Evolutionary conservation across 2,113 vertebrate genomes (phyloP), one percentile per base, ranked within the genome.

Genomic region (Circaetus gallicus): DNA sequence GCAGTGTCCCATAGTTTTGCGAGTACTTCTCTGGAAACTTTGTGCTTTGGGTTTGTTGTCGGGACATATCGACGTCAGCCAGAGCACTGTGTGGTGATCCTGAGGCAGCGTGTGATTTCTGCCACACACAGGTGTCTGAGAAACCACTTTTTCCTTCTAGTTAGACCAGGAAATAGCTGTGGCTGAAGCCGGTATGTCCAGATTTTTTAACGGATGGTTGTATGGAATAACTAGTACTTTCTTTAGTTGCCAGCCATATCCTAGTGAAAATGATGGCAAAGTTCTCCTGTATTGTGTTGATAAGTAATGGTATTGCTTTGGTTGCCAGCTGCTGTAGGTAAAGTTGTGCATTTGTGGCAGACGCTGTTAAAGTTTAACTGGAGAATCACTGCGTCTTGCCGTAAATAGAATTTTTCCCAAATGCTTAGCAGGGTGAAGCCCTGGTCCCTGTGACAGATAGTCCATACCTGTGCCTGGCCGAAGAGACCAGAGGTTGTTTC

Each of bases 201-300:
- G 31, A 47, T 63, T 63, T 71, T 86, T 76, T 55, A 83, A n/a
- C 18, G 58, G 49, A 11, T 62, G 36, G 32, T 18, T 40, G 19
- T 43, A 32, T 32, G 89, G 62, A 79, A 77, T 40, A 83, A 43
- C 22, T 38, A 47, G 38, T 26, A 18, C 62, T 61, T 89, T 47
- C 4, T 82, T 77, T 42, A 28, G 15, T 87, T 80, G 58, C 56
- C 62, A 59, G 10, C 53, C 29, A 2, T 12, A 32, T 50, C 24
- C n/a, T 65, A 13, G 17, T 14, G 20, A 80, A 77, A 47, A 28
- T 0, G 1, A 29, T 4, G 49, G 50, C 40, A 11, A 63, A 14
- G 16, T 38, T 50, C n/a, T 81, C 8, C 4, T 31, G 26, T 3
- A 0, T 6, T 9, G 71, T 0, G 0, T 47, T 5, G 19, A 2